Percentiles rank a stretch among this genome's conserved stretches.
Conservation (phyloP, 2,113 vertebrate species). For the Sialia sialis region DNA sequence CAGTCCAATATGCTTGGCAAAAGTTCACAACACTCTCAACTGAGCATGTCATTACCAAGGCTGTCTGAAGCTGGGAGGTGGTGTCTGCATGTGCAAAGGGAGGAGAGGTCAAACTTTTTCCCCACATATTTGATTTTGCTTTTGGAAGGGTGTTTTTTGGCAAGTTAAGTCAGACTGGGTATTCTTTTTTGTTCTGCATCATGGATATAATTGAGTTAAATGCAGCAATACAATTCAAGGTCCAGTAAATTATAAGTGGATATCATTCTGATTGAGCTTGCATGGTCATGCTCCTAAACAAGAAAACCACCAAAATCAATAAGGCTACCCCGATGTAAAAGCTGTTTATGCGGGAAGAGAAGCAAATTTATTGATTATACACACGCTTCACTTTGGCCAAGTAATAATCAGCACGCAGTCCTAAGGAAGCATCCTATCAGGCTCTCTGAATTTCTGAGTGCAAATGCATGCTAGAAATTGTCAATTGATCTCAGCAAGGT, state of each 20-base stretch:
- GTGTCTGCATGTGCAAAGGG: accelerated
- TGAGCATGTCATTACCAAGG: neutral
- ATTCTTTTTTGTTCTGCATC: neutral
- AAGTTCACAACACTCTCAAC: neutral
- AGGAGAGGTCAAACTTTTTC: neutral
- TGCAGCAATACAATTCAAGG: neutral
- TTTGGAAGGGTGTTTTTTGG: accelerated
- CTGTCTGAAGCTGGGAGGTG: neutral
- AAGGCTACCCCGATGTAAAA: neutral
- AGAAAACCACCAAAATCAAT: conserved; percentile 5
- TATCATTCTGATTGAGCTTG: neutral
- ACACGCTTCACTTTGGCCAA: neutral
- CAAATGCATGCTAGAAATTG: neutral
- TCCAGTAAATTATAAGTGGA: neutral
- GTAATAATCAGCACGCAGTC: neutral
- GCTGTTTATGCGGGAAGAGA: neutral
- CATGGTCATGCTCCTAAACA: neutral
- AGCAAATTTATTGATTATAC: neutral
- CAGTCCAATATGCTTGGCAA: neutral
- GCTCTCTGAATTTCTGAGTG: neutral
- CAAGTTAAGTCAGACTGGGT: neutral
- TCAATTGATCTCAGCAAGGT: neutral
- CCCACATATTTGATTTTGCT: neutral
- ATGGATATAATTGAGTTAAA: neutral
- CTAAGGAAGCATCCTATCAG: neutral